Base-by-base conservation (phyloP, 1,140 invertebrate species). In the Metopolophium dirhodum region DNA sequence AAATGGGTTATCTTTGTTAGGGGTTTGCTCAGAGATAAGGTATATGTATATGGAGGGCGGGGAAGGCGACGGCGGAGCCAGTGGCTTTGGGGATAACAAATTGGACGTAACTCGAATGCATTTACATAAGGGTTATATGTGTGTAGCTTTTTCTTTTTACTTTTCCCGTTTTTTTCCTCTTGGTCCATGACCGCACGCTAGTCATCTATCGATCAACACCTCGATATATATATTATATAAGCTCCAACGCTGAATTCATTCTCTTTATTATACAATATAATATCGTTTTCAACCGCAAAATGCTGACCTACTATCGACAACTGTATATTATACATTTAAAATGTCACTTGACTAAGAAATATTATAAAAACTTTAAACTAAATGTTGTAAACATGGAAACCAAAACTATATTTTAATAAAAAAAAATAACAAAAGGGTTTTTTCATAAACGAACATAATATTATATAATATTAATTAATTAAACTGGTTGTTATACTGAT, bases 1-100 rank as follows among this genome's bases (percentile, higher is more conserved):
- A 94, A 94, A 94, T 93, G 93, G 93, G 93, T 94, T 94, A 94
- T 94, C 93, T 94, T 94, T 94, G 93, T 94, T 92, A 94, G 87
- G 91, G 93, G 90, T 83, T 92, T 51, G 90, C 49, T 30, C 49
- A 22, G 91, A 54, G 93, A 94, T 94, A 91, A 93, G 93, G 83
- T 93, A 91, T 41, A 77, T 77, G 30, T 77, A n/a, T 77, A 77
- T 77, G n/a, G 45, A 23, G 7, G 82, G 41, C 11, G 35, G n/a
- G 26, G 61, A 85, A 47, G 83, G 93, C 9, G 49, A 54, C 51
- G n/a, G 88, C 1, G 47, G 93, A 35, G 86, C 86, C 68, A 89
- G 93, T 91, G 90, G 91, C 93, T 77, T 92, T 87, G n/a, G 90
- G 90, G 90, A 94, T 94, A 94, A 94, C 93, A 93, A 94, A 94